These are phyloP conservation scores for Poecilobothrus nobilitatus DNA, from an alignment of 2,888 invertebrate genomes.

Conservation along the genomic window DNA sequence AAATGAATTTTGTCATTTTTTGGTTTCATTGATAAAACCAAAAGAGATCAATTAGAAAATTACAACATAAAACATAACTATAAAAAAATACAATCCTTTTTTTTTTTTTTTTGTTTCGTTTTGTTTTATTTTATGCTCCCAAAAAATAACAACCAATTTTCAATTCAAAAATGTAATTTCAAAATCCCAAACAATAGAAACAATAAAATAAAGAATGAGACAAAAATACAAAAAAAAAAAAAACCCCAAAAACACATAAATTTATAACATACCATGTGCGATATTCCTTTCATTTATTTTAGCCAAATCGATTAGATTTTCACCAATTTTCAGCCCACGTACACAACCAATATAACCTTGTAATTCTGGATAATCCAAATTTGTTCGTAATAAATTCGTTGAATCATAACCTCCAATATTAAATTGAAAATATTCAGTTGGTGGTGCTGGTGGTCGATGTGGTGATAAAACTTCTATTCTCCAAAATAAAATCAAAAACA, in stretches of 20 bases:
- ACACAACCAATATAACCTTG: slow-evolving; percentile 80
- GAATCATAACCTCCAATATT: slow-evolving; percentile 80
- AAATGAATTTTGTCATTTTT: no score
- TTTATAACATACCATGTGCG: slow-evolving; percentile 53
- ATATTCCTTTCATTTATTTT: slow-evolving; percentile 59
- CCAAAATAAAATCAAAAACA: background rate
- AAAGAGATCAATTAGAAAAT: no score
- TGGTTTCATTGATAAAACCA: no score
- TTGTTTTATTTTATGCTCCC: background rate
- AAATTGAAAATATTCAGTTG: slow-evolving; percentile 81
- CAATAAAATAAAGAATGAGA: no score
- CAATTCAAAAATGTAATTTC: background rate
- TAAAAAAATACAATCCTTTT: no score
- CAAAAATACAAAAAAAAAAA: no score
- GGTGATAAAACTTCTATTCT: slow-evolving; percentile 71
- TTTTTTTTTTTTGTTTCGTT: background rate
- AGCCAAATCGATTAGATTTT: slow-evolving; percentile 68
- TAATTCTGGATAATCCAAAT: slow-evolving; percentile 46
- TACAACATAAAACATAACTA: no score
- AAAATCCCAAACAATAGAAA: no score
- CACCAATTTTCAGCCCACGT: slow-evolving; percentile 76
- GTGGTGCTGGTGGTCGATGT: slow-evolving; percentile 79
- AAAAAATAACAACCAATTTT: background rate
- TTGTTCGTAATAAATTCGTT: slow-evolving; percentile 57
- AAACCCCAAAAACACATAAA: no score